Conservation (phyloP, 2,888 invertebrate genomes). For the Pilophorus perplexus region DNA sequence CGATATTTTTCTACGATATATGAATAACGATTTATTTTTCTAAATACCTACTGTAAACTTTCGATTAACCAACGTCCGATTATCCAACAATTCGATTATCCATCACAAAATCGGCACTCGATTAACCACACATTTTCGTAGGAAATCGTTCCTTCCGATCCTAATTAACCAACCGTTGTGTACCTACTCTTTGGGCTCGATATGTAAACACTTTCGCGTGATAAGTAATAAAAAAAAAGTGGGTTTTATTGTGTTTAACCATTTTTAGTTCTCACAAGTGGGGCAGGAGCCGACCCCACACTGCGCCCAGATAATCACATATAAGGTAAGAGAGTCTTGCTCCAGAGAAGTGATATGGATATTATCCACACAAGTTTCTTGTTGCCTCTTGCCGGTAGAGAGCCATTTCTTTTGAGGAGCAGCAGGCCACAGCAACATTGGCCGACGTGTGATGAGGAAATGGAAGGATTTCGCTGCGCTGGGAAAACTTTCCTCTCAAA, state of each 20-base stretch:
- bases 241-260: too few species aligned
- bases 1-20: too few species aligned
- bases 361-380: neutral
- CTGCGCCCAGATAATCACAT: too few species aligned
- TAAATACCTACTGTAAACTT: neutral
- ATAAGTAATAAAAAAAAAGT: neutral
- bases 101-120: too few species aligned
- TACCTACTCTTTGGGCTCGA: neutral
- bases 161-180: neutral
- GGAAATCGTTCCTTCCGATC: neutral
- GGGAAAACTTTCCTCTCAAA: neutral
- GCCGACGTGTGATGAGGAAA: neutral
- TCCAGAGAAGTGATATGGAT: neutral
- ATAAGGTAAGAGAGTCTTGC: neutral
- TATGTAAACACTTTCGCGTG: neutral
- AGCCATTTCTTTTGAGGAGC: neutral
- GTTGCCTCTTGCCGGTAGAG: neutral
- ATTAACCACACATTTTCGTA: neutral
- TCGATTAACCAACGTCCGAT: neutral
- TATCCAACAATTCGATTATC: neutral
- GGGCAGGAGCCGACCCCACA: too few species aligned
- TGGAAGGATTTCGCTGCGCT: neutral
- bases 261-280: too few species aligned
- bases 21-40: too few species aligned
- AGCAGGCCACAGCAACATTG: neutral